Conservation (phyloP, 2,113 vertebrate species). For the Axis porcinus region DNA sequence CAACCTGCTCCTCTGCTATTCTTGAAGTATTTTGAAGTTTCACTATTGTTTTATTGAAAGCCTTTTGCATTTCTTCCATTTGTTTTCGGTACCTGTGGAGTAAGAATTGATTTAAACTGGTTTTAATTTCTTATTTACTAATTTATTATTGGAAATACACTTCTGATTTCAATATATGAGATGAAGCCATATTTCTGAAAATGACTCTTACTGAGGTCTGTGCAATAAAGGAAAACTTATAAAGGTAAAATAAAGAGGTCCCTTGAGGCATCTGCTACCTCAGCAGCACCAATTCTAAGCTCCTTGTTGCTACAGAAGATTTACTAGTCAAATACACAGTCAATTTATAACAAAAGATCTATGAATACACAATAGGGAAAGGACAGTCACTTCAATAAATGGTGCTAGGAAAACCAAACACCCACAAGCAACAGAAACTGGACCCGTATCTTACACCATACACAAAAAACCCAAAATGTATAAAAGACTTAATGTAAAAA, state of each 20-base stretch:
- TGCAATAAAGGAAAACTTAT: background rate
- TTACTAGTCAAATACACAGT: background rate
- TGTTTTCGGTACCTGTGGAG: slow-evolving; percentile 94
- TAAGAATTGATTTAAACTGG: slow-evolving; percentile 33
- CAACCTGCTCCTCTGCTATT: slow-evolving; percentile 97
- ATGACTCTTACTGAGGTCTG: background rate
- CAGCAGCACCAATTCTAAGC: background rate
- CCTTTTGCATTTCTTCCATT: slow-evolving; percentile 99
- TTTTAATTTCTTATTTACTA: slow-evolving; percentile 23
- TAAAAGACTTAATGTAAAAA: background rate
- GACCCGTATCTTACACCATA: background rate
- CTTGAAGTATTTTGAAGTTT: slow-evolving; percentile 98
- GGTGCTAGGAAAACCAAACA: background rate
- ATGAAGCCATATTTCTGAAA: slow-evolving; percentile 16
- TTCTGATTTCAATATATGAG: background rate
- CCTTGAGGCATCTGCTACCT: background rate
- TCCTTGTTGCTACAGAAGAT: background rate
- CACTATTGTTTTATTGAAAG: slow-evolving; percentile 99
- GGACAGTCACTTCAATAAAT: background rate
- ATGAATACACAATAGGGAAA: background rate
- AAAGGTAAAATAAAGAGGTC: background rate
- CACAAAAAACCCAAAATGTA: background rate
- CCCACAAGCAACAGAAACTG: background rate
- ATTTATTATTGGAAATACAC: slow-evolving; percentile 12
- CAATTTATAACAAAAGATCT: background rate